Evolutionary conservation across 2,113 vertebrate species (phyloP), one percentile per base, ranked within the genome.

Genomic region (Pygoscelis adeliae): DNA sequence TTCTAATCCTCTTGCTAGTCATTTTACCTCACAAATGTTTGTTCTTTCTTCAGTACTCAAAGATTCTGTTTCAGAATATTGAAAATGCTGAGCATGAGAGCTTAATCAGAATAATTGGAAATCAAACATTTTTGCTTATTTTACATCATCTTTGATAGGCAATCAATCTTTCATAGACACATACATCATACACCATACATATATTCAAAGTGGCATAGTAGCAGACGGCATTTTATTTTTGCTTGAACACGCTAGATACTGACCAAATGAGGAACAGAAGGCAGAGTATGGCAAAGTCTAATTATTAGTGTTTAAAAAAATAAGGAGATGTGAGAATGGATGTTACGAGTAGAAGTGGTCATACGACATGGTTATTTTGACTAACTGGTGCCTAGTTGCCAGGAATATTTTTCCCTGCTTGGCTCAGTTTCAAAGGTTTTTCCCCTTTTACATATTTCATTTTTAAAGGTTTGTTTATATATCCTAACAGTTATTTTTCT

Each of bases 401-500:
- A 58, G 83, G 82, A 71, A 2, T 89, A 44, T 6, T 90, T 23
- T 65, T 71, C 18, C 21, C 16, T 88, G 20, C 34, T 88, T 80
- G 66, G 36, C 34, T 7, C 69, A 34, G 12, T 89, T 77, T 18
- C 10, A 62, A 59, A 92, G 11, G 8, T n/a, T 83, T n/a, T 79
- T n/a, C 13, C 21, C 9, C 11, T 67, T 13, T 50, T 74, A 59
- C 0, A 5, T 86, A 66, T 19, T 87, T 58, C 3, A 21, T 38
- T 88, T 82, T 93, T 79, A 44, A 89, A 94, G n/a, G 27, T 92
- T 66, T 91, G 26, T 87, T 94, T 89, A 77, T 65, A 52, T 74
- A 56, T 92, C 69, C 94, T 97, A 95, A 87, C 86, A 46, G 59
- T 94, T 97, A 46, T 98, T 83, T 84, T 97, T 95, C 71, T 97